A percentile compares a stretch with the other conserved stretches of the same genome.
These are phyloP conservation scores for Sandelia bainsii DNA, from an alignment of 2,797 vertebrate species.

Conservation along the genomic window DNA sequence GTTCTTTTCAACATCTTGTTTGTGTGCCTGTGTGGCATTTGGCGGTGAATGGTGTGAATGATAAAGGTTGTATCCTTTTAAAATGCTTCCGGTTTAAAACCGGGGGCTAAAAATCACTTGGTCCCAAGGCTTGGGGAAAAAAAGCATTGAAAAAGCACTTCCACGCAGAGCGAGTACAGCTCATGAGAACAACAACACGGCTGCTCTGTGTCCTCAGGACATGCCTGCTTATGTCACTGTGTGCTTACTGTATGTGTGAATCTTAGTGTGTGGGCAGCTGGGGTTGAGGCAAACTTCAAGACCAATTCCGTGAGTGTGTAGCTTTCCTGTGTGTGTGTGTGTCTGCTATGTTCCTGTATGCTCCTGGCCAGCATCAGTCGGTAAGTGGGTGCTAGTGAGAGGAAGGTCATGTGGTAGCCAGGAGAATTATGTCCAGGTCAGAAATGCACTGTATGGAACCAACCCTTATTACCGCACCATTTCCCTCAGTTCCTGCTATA, in stretches of 20 bases:
- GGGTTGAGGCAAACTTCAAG: slow-evolving; percentile 63
- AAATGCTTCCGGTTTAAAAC: slow-evolving; percentile 40
- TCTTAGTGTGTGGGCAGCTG: slow-evolving; percentile 60
- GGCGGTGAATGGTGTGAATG: slow-evolving; percentile 20
- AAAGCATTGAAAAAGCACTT: slow-evolving; percentile 21
- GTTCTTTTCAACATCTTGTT: slow-evolving; percentile 39
- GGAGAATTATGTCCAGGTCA: slow-evolving; percentile 71
- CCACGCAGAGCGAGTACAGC: slow-evolving; percentile 18
- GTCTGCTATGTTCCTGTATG: slow-evolving; percentile 37
- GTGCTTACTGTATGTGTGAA: slow-evolving; percentile 58
- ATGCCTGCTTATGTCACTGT: slow-evolving; percentile 61
- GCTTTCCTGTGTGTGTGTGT: slow-evolving; percentile 28
- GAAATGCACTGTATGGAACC: slow-evolving; percentile 56
- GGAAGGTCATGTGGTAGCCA: slow-evolving; percentile 66
- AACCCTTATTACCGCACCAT: slow-evolving; percentile 45
- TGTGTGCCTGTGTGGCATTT: slow-evolving; percentile 27
- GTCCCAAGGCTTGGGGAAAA: background rate
- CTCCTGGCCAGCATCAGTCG: slow-evolving; percentile 49
- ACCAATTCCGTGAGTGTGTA: slow-evolving; percentile 43
- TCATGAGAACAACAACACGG: slow-evolving; percentile 58
- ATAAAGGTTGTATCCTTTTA: slow-evolving; percentile 43
- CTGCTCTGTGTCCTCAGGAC: slow-evolving; percentile 59
- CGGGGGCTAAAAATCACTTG: slow-evolving; percentile 39
- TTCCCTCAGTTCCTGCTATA: slow-evolving; percentile 38
- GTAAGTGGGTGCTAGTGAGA: slow-evolving; percentile 54